phyloP scores from a whole-genome alignment of 2,888 invertebrate species.

The Hymenopus coronatus region DNA sequence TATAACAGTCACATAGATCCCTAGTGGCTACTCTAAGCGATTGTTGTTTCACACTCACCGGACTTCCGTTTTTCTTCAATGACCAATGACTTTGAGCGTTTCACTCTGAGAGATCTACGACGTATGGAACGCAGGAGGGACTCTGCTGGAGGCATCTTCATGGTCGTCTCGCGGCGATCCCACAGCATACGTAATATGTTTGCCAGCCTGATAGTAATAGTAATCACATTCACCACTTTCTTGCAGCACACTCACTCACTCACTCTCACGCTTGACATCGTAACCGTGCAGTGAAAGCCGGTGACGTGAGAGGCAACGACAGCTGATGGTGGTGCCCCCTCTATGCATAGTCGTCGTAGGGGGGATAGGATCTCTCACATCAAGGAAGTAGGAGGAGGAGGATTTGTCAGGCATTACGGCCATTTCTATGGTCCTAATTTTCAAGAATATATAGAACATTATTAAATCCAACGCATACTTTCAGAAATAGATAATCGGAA shows the following conservation, averaged over 20 bases:
- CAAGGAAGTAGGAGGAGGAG: background rate
- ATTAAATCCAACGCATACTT: too few species aligned
- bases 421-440: too few species aligned
- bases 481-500: too few species aligned
- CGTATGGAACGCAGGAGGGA: conserved; percentile 70
- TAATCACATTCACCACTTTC: background rate
- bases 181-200: background rate
- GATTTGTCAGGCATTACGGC: too few species aligned
- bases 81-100: conserved; percentile 71
- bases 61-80: conserved; percentile 71
- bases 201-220: background rate
- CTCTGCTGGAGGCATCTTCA: conserved; percentile 62
- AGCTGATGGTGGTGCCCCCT: background rate
- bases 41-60: conserved; percentile 56
- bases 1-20: too few species aligned
- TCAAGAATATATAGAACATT: too few species aligned
- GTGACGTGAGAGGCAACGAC: background rate
- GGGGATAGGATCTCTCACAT: background rate
- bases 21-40: too few species aligned
- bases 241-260: too few species aligned
- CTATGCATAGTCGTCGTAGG: background rate
- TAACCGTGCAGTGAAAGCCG: background rate
- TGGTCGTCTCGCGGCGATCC: conserved; percentile 20
- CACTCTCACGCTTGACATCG: too few species aligned
- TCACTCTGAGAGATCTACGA: conserved; percentile 67